Evolutionary conservation across 2,888 invertebrate species (phyloP), one percentile per base, ranked within the genome.

Genomic region (Pristionchus japonicus): DNA sequence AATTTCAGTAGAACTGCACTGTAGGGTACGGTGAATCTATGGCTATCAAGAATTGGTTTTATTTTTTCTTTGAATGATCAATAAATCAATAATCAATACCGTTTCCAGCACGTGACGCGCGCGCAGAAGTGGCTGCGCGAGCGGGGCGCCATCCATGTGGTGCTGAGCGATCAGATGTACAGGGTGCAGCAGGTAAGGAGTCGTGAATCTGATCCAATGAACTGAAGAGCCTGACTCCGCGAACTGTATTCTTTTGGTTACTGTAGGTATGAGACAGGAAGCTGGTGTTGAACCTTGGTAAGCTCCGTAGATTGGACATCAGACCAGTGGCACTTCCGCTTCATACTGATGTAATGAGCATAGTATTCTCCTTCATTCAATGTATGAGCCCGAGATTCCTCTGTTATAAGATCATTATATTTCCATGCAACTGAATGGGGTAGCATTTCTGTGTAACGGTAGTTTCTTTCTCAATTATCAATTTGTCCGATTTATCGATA

Each of bases 91-190:
- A 52, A 15, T 4, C 31, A 37, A 23, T 17, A 15, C n/a, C n/a
- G n/a, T 27, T 89, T 94, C 88, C 94, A 96, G 95, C 97, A 97
- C 0, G 95, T 99, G 64, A 96, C 97, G 94, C 97, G 97, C 90
- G 96, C 97, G 89, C 98, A 97, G 94, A 95, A 96, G 88, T 96
- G 96, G 92, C 95, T 99, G 87, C 97, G 97, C 94, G 96, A 96
- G 88, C 95, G 96, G 20, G 89, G 89, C n/a, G 92, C 94, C 31
- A 96, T 97, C 17, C 96, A 96, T 93, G 95, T 98, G 67, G 96
- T 96, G 94, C 95, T 99, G 27, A 86, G 89, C 40, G 91, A 91
- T 27, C 92, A 92, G 70, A 92, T 93, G 91, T 91, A 89, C 67
- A 89, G 93, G 3, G 83, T 88, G 15, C 89, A 91, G 49, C 92